Conservation (phyloP, 2,797 vertebrate species). For the Coilia nasus region DNA sequence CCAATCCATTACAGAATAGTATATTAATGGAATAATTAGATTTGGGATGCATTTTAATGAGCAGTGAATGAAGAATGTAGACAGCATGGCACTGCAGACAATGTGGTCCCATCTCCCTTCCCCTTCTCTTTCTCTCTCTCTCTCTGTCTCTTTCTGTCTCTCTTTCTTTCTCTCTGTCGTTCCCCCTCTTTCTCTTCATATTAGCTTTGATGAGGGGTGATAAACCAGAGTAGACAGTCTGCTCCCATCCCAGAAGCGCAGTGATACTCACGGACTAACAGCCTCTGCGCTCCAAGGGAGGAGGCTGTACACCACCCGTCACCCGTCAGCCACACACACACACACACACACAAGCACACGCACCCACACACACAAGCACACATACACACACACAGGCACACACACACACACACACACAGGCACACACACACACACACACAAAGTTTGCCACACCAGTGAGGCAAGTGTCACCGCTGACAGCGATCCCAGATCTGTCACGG, state of each 20-base stretch:
- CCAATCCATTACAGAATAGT: slow-evolving; percentile 62
- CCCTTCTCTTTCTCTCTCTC: neutral
- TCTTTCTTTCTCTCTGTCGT: slow-evolving; percentile 21
- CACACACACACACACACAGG: too few relatives aligned
- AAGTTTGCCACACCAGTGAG: neutral
- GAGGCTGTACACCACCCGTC: neutral
- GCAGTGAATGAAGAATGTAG: slow-evolving; percentile 70
- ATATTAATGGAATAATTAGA: slow-evolving; percentile 76
- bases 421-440: neutral
- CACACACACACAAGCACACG: too few relatives aligned
- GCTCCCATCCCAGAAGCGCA: slow-evolving; percentile 34
- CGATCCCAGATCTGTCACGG: slow-evolving; percentile 1
- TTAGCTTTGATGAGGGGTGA: slow-evolving; percentile 49
- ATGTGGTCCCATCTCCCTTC: neutral
- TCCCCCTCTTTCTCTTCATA: slow-evolving; percentile 29
- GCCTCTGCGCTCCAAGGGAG: neutral
- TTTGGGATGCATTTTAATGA: slow-evolving; percentile 72
- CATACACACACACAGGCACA: neutral
- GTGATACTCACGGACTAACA: neutral
- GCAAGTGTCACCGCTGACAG: neutral
- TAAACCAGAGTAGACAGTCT: slow-evolving; percentile 52
- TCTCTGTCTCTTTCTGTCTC: slow-evolving; percentile 1
- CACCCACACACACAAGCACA: neutral
- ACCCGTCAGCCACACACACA: neutral
- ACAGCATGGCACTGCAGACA: slow-evolving; percentile 1